A percentile compares a stretch with the other conserved stretches of the same genome.
Evolutionary conservation across 2,888 invertebrate species (phyloP).

Genomic region (Xestia sexstrigata): DNA sequence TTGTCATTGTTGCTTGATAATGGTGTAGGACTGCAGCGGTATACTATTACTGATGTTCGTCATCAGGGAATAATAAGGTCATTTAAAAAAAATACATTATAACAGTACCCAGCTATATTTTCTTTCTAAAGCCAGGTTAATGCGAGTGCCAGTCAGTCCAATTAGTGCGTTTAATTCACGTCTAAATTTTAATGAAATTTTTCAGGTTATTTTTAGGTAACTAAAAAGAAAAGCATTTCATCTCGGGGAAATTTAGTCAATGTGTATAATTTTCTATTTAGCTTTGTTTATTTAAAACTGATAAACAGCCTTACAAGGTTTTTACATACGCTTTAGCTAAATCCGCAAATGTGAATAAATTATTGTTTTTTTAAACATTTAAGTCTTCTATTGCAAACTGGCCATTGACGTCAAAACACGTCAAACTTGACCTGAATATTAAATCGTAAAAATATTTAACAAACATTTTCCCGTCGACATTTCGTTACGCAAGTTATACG

Average conservation of each 20-base stretch:
- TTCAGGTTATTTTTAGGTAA: neutral
- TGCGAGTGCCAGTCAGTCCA: neutral
- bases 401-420: conserved; percentile 9
- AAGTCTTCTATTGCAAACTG: conserved; percentile 6
- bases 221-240: neutral
- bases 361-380: neutral
- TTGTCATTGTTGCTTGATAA: conserved; percentile 21
- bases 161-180: neutral
- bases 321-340: neutral
- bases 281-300: neutral
- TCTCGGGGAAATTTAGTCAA: neutral
- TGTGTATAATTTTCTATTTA: neutral
- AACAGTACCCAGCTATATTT: neutral
- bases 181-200: neutral
- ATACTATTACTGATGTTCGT: neutral
- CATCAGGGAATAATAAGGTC: neutral
- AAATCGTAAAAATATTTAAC: conserved; percentile 9
- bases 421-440: conserved; percentile 49
- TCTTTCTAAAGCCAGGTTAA: neutral
- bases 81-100: neutral
- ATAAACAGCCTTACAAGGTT: neutral
- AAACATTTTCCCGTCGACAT: conserved; percentile 38
- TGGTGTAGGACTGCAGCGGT: neutral
- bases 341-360: neutral
- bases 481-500: conserved; percentile 49